Evolutionary conservation across 2,113 vertebrate genomes (phyloP).

Genomic region (Nipponia nippon): DNA sequence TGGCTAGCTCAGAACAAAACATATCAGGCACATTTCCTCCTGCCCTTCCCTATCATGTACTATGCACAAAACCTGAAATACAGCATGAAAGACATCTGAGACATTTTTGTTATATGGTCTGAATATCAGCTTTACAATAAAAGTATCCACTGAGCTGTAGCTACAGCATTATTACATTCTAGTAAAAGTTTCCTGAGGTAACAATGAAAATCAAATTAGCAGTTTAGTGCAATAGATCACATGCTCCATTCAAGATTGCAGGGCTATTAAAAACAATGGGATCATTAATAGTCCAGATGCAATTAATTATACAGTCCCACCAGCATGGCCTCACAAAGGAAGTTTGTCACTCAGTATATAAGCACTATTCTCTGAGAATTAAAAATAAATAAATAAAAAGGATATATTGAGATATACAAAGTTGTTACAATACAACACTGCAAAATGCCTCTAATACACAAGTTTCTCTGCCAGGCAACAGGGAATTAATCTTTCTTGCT

Average conservation of each 20-base stretch:
- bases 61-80: background rate
- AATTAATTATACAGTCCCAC: background rate
- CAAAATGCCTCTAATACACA: background rate
- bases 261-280: background rate
- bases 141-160: background rate
- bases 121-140: background rate
- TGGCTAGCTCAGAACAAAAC: background rate
- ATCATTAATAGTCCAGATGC: background rate
- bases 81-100: background rate
- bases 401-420: background rate
- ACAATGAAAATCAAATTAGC: slow-evolving; percentile 27
- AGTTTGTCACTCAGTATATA: background rate
- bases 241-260: background rate
- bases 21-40: background rate
- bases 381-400: background rate
- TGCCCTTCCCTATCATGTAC: background rate
- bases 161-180: background rate
- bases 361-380: background rate
- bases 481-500: background rate
- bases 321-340: background rate
- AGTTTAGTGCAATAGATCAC: background rate
- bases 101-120: background rate
- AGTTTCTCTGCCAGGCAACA: background rate
- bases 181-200: slow-evolving; percentile 31
- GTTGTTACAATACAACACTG: background rate